A percentile compares a stretch with the other conserved stretches of the same genome.
These are phyloP conservation scores for Oxystoma pomonae DNA, from an alignment of 2,888 invertebrate genomes.

Conservation along the genomic window DNA sequence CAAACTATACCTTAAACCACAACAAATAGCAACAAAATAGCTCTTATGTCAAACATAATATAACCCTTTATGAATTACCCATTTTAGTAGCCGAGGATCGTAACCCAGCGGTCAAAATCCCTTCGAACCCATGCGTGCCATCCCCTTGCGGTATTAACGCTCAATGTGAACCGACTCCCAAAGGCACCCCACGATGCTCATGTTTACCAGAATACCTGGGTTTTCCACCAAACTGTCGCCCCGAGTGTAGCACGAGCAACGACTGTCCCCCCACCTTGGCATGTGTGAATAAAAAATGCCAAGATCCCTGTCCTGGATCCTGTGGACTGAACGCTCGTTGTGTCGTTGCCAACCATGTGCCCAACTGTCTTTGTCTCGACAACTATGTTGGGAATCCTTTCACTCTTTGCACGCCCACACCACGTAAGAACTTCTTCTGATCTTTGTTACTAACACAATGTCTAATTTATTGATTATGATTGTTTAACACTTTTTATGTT, in stretches of 20 bases:
- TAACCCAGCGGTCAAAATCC: slow-evolving; percentile 3
- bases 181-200: slow-evolving; percentile 53
- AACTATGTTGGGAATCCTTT: slow-evolving; percentile 67
- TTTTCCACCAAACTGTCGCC: slow-evolving; percentile 64
- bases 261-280: slow-evolving; percentile 66
- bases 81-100: slow-evolving; percentile 22
- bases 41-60: too few relatives aligned
- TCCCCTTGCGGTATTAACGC: slow-evolving; percentile 67
- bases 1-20: too few relatives aligned
- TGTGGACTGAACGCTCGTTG: slow-evolving; percentile 70
- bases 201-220: slow-evolving; percentile 71
- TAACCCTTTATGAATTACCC: background rate
- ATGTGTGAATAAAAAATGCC: slow-evolving; percentile 67
- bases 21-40: too few relatives aligned
- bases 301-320: slow-evolving; percentile 70
- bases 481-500: slow-evolving; percentile 4
- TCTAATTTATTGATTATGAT: slow-evolving; percentile 8
- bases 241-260: slow-evolving; percentile 70
- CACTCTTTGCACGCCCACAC: slow-evolving; percentile 52
- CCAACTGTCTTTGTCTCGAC: slow-evolving; percentile 67
- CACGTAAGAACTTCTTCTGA: slow-evolving; percentile 52
- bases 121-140: slow-evolving; percentile 59
- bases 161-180: slow-evolving; percentile 49
- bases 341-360: slow-evolving; percentile 69
- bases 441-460: slow-evolving; percentile 9